Evolutionary conservation across 2,797 vertebrate species (phyloP), one percentile per base, ranked within the genome.

Genomic region (Cyprinella venusta): DNA sequence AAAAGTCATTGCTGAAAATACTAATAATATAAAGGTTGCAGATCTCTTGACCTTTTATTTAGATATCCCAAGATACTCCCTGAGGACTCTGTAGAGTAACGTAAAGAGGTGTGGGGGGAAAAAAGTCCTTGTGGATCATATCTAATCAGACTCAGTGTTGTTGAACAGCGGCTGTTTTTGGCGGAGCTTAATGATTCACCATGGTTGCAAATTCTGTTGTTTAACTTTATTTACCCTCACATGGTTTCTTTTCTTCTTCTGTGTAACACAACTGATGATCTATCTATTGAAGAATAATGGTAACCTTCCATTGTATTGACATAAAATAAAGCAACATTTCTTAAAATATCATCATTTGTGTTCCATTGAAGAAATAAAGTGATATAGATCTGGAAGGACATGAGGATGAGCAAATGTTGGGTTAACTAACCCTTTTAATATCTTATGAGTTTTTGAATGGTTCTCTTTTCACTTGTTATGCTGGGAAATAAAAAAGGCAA

Each of bases 401-500:
- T 65, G 64, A 63, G 24, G 12, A 1, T 65, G 63, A 33, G 63
- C 16, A 8, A 64, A 64, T 33, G 6, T 30, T 36, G 15, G 13
- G 33, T 18, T 3, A 24, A 24, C 36, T 24, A 18, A 42, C 54
- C 21, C 15, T 67, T 67, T 30, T n/a, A n/a, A n/a, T n/a, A n/a
- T n/a, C n/a, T n/a, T n/a, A 48, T 67, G 40, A 48, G 45, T 64
- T 75, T 45, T 54, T 65, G 9, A 81, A 50, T 52, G 61, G 48
- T 67, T 63, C 48, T 67, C 5, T 81, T 42, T 72, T 36, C 16
- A 65, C 1, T 18, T 72, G 13, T 8, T n/a, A 36, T 24, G 40
- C 61, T 40, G 16, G 19, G 26, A 10, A n/a, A 78, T 13, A 50
- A 8, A 54, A 75, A 52, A 54, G 3, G 21, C 42, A 2, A 3